These are phyloP conservation scores for Drosophila acutilabella DNA, from an alignment of 2,888 invertebrate species.

Conservation along the genomic window DNA sequence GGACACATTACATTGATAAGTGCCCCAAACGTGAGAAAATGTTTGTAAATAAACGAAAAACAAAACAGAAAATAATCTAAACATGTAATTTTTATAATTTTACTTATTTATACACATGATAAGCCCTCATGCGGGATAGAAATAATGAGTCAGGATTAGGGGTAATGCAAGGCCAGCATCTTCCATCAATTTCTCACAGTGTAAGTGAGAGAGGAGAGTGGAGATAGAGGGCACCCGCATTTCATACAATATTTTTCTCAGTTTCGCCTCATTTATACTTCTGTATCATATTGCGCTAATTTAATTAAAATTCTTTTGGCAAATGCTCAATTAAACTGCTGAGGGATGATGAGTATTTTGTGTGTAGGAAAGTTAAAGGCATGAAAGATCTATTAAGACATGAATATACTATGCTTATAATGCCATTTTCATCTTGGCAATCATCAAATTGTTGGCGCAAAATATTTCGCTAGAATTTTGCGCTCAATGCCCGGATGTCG, in stretches of 20 bases:
- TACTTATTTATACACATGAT: constrained; percentile 9
- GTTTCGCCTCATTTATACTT: constrained; percentile 10
- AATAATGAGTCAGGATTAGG: background rate
- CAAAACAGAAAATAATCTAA: background rate
- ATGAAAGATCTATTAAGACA: constrained; percentile 14
- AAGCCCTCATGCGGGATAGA: constrained; percentile 23
- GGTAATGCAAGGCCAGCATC: background rate
- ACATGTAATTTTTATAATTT: constrained; percentile 7
- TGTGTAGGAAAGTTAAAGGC: background rate
- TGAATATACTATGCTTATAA: constrained; percentile 20
- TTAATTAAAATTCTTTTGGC: constrained; percentile 79
- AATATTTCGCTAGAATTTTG: constrained; percentile 52
- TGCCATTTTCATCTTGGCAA: constrained; percentile 16
- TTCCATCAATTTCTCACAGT: background rate
- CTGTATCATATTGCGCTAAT: constrained; percentile 50
- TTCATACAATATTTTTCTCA: background rate
- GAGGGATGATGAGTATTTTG: background rate
- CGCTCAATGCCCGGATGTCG: constrained; percentile 72
- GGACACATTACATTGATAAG: constrained; percentile 53
- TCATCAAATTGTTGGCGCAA: constrained; percentile 13
- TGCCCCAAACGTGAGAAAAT: constrained; percentile 57
- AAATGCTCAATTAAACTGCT: constrained; percentile 38
- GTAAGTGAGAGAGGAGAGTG: background rate
- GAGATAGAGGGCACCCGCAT: constrained; percentile 44
- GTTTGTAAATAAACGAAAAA: constrained; percentile 25